Evolutionary conservation across 2,888 invertebrate species (phyloP), one percentile per base, ranked within the genome.

Genomic region (Boloria euphrosyne): DNA sequence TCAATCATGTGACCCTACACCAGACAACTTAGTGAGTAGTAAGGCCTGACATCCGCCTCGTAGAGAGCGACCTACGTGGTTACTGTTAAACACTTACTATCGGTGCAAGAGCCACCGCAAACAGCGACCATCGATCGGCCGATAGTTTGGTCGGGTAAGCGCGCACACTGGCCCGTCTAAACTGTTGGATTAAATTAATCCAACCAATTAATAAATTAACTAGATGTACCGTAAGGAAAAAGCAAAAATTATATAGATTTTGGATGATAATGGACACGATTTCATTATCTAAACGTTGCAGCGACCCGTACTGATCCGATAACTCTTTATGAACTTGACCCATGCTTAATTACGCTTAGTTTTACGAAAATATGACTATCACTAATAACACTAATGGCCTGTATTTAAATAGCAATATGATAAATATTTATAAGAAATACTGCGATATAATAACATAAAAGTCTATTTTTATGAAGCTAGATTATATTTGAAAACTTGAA

Each of bases 171-270:
- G n/a, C n/a, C n/a, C n/a, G n/a, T n/a, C n/a, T n/a, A n/a, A n/a
- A n/a, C n/a, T n/a, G n/a, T n/a, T n/a, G n/a, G n/a, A n/a, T n/a
- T n/a, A n/a, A n/a, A n/a, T n/a, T n/a, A n/a, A n/a, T n/a, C n/a
- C n/a, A n/a, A n/a, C n/a, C n/a, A n/a, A n/a, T n/a, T n/a, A 14
- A 16, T 16, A 18, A 18, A 53, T 31, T 74, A 76, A 77, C 85
- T 87, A 90, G 89, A 88, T 83, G 84, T 78, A 73, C 84, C 86
- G 89, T 89, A 90, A 89, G 86, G 81, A 87, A 86, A 80, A 75
- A 79, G 78, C 85, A 83, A 85, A 85, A 22, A 86, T 84, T 82
- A 82, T 89, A 86, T 80, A 85, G 84, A 86, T n/a, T n/a, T n/a
- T n/a, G n/a, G n/a, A n/a, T 31, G 4, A 6, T n/a, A 16, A 49